Evolutionary conservation across 2,888 invertebrate genomes (phyloP).

Genomic region (Conchocele bisecta): DNA sequence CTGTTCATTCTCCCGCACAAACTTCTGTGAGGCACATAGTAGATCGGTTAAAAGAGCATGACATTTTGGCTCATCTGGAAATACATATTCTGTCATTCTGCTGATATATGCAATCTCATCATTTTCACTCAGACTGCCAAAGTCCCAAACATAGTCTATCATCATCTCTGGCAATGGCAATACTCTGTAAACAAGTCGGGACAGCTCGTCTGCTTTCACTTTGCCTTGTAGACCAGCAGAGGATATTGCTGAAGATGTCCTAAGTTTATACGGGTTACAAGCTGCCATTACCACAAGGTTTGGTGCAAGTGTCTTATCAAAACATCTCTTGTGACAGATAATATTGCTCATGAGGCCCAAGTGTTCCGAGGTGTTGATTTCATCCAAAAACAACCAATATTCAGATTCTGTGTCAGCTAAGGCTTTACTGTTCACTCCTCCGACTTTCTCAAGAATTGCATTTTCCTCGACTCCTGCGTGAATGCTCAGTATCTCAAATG

Average conservation of each 20-base stretch:
- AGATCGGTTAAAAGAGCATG: constrained; percentile 27
- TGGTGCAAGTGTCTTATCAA: constrained; percentile 56
- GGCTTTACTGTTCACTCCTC: constrained; percentile 33
- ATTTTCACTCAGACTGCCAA: constrained; percentile 60
- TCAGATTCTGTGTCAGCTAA: constrained; percentile 6
- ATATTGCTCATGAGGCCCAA: constrained; percentile 62
- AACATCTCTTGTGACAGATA: constrained; percentile 60
- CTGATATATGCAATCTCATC: constrained; percentile 64
- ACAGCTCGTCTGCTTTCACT: constrained; percentile 62
- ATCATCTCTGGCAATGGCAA: constrained; percentile 68
- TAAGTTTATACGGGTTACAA: constrained; percentile 68
- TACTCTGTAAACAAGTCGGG: constrained; percentile 66
- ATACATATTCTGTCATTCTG: constrained; percentile 36
- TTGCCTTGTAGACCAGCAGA: constrained; percentile 65
- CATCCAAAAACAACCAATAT: constrained; percentile 69
- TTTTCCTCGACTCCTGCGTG: constrained; percentile 63
- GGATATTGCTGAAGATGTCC: constrained; percentile 47
- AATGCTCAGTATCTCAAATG: constrained; percentile 62
- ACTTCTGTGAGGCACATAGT: constrained; percentile 42
- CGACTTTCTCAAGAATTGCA: constrained; percentile 42
- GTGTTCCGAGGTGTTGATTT: constrained; percentile 69
- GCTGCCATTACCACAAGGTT: constrained; percentile 65
- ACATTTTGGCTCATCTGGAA: neutral
- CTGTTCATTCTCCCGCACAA: constrained; percentile 30
- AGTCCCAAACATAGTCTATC: constrained; percentile 71